Percentiles rank a stretch among this genome's conserved stretches.
These are phyloP conservation scores for Crossocerus cetratus DNA, from an alignment of 2,888 invertebrate species.

Conservation along the genomic window DNA sequence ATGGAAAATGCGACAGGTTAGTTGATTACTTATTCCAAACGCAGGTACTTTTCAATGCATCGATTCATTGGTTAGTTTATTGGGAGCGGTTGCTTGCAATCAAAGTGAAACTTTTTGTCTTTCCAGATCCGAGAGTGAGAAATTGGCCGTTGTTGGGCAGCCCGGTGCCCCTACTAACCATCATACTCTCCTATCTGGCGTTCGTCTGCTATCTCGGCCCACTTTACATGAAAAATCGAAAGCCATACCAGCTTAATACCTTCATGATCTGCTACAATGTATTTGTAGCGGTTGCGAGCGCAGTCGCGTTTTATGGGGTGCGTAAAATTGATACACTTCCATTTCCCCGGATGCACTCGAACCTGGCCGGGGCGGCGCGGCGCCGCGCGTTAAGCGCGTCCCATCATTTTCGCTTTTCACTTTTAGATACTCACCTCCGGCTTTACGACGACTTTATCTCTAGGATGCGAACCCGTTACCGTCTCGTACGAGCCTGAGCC, in stretches of 20 bases:
- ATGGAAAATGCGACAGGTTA: slow-evolving; percentile 71
- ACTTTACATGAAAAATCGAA: slow-evolving; percentile 66
- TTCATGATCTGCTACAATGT: slow-evolving; percentile 71
- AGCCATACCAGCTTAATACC: slow-evolving; percentile 65
- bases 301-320: slow-evolving; percentile 85
- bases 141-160: slow-evolving; percentile 71
- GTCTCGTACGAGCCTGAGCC: slow-evolving; percentile 83
- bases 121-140: slow-evolving; percentile 71
- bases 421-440: slow-evolving; percentile 82
- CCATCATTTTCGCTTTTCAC: not conserved
- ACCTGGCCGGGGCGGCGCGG: no score
- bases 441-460: slow-evolving; percentile 81
- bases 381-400: not conserved
- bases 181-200: slow-evolving; percentile 64
- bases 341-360: no score
- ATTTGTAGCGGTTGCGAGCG: slow-evolving; percentile 81
- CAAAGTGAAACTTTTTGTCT: not conserved
- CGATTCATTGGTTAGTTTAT: no score
- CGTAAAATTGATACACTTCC: slow-evolving; percentile 65
- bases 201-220: slow-evolving; percentile 70
- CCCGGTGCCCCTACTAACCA: slow-evolving; percentile 65
- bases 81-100: not conserved
- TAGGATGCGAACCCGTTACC: slow-evolving; percentile 85
- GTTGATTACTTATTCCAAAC: slow-evolving; percentile 8
- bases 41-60: no score